Conservation (phyloP, 2,797 vertebrate species). For the Ctenopoma kingsleyae region DNA sequence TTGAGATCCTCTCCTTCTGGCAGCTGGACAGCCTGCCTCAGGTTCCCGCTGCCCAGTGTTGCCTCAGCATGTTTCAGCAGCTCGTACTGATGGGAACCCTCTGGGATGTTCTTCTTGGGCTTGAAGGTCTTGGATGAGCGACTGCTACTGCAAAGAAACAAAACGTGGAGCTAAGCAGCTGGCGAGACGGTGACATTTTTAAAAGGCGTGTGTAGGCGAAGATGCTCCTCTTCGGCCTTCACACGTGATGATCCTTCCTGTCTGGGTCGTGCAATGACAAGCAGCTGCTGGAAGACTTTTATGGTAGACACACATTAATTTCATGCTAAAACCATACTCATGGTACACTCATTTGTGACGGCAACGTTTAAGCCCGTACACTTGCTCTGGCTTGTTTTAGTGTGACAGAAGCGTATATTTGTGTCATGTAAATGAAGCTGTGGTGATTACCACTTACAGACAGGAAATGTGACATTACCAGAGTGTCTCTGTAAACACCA, state of each 20-base stretch:
- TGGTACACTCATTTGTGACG: slow-evolving; percentile 1
- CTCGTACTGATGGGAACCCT: slow-evolving; percentile 97
- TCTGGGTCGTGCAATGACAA: slow-evolving; percentile 10
- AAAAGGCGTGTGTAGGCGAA: not conserved
- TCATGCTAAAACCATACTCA: not conserved
- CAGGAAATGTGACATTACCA: slow-evolving; percentile 42
- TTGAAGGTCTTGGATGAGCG: slow-evolving; percentile 97
- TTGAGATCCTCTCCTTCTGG: slow-evolving; percentile 97
- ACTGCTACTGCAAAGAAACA: slow-evolving; percentile 84
- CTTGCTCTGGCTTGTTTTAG: slow-evolving; percentile 1
- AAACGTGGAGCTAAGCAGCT: slow-evolving; percentile 9
- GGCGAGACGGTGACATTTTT: not conserved
- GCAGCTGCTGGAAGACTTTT: slow-evolving; percentile 7
- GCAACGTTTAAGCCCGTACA: not conserved
- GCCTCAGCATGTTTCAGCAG: slow-evolving; percentile 96
- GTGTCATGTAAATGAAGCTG: slow-evolving; percentile 5
- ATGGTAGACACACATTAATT: not conserved
- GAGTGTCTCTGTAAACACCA: slow-evolving; percentile 32
- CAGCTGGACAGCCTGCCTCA: slow-evolving; percentile 95
- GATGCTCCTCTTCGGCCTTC: slow-evolving; percentile 15
- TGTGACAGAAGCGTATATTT: not conserved
- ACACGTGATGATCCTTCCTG: slow-evolving; percentile 16
- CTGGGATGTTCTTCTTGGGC: slow-evolving; percentile 97
- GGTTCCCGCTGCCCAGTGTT: slow-evolving; percentile 94
- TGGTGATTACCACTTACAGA: slow-evolving; percentile 2